Evolutionary conservation across 2,797 vertebrate genomes (phyloP).

Genomic region (Manis javanica): DNA sequence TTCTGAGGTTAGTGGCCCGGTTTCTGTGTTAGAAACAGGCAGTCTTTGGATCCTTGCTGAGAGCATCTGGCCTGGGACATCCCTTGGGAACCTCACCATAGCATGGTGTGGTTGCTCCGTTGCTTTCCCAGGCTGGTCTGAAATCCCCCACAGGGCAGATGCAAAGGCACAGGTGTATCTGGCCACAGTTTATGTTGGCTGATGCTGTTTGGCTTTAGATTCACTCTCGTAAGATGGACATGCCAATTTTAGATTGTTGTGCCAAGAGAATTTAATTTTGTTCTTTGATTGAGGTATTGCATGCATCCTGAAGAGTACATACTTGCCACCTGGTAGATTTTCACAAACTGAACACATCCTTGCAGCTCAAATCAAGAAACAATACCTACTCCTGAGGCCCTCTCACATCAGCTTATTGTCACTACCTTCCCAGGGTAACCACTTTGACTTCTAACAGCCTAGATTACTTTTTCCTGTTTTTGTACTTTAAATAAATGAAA

Average conservation of each 20-base stretch:
- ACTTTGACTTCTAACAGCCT: neutral
- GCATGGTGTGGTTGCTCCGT: neutral
- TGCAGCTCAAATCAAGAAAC: neutral
- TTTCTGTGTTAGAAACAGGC: neutral
- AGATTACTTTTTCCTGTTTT: neutral
- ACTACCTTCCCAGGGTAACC: neutral
- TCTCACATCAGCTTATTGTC: neutral
- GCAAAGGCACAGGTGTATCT: neutral
- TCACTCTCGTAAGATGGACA: neutral
- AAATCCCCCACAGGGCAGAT: neutral
- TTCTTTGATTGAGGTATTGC: neutral
- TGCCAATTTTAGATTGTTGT: neutral
- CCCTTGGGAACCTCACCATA: neutral
- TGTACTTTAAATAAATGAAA: neutral
- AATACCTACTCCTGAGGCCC: neutral
- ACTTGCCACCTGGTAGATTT: neutral
- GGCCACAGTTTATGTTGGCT: neutral
- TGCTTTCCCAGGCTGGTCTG: neutral
- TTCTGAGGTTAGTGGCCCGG: neutral
- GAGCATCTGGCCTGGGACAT: neutral
- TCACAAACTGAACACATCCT: neutral
- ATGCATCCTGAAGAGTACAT: neutral
- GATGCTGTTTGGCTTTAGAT: neutral
- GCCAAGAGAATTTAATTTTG: conserved; percentile 13
- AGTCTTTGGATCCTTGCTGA: neutral